Evolutionary conservation across 2,113 vertebrate genomes (phyloP).

Genomic region (Trichechus manatus): DNA sequence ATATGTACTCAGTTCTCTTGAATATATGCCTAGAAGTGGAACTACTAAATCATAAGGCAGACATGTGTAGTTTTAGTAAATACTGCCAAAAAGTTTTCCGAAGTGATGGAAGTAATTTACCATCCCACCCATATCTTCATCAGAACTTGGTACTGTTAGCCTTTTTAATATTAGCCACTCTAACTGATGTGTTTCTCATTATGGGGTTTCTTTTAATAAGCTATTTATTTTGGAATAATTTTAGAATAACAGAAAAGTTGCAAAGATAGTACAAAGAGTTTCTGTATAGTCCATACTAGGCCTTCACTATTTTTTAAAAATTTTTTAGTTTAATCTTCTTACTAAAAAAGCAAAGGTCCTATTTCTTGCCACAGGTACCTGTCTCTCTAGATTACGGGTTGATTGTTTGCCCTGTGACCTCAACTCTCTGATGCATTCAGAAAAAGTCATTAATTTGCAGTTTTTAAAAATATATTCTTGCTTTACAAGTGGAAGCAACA

Average conservation of each 20-base stretch:
- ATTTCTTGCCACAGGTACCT: neutral
- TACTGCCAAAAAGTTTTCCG: neutral
- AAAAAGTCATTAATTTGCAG: neutral
- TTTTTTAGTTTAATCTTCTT: neutral
- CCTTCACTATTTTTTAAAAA: neutral
- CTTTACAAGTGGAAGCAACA: neutral
- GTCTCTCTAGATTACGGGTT: neutral
- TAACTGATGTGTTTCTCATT: neutral
- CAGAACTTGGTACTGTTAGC: neutral
- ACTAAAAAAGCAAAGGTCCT: neutral
- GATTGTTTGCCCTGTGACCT: neutral
- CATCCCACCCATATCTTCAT: neutral
- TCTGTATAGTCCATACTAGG: neutral
- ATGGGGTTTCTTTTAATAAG: neutral
- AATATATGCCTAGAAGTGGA: too few species aligned
- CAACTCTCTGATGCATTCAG: neutral
- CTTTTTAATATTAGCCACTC: neutral
- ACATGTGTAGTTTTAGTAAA: neutral
- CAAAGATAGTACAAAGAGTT: neutral
- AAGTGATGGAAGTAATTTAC: neutral
- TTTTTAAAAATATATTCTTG: neutral
- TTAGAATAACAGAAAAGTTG: neutral
- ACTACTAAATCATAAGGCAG: neutral
- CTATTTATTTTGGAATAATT: neutral
- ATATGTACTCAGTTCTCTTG: too few species aligned